phyloP scores from a whole-genome alignment of 2,113 vertebrate genomes.

The Xyliphius kryptos region DNA sequence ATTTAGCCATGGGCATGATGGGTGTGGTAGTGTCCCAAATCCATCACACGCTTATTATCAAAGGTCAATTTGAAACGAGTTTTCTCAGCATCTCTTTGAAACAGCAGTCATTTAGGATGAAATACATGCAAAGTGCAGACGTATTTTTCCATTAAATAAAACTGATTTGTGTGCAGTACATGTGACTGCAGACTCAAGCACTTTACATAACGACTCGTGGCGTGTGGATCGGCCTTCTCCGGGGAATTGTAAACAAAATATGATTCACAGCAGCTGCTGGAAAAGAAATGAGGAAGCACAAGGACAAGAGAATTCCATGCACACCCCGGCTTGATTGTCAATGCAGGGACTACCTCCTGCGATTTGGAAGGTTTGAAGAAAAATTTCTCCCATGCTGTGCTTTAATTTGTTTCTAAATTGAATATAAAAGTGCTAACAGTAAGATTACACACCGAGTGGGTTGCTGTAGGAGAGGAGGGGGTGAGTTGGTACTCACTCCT shows the following conservation, averaged over 20 bases:
- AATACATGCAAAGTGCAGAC: conserved; percentile 11
- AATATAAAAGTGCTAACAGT: no score
- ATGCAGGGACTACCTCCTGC: background rate
- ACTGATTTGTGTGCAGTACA: conserved; percentile 29
- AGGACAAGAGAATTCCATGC: background rate
- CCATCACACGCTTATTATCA: conserved; percentile 50
- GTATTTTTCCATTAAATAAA: conserved; percentile 16
- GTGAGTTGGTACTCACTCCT: no score
- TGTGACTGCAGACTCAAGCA: conserved; percentile 10
- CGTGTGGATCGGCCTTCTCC: conserved; percentile 3
- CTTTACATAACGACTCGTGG: conserved; percentile 18
- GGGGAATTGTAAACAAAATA: conserved; percentile 20
- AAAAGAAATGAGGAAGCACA: background rate
- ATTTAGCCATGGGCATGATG: conserved; percentile 10
- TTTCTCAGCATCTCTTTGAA: background rate
- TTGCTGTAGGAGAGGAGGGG: no score
- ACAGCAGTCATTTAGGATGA: background rate
- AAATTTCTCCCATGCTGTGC: no score
- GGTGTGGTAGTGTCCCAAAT: conserved; percentile 34
- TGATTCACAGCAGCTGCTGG: conserved; percentile 16
- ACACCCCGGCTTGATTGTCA: background rate
- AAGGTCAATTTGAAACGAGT: conserved; percentile 38
- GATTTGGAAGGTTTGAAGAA: background rate
- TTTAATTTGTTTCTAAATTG: no score
- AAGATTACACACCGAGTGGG: no score